phyloP scores from a whole-genome alignment of 2,113 vertebrate species.

The Isichthys henryi region DNA sequence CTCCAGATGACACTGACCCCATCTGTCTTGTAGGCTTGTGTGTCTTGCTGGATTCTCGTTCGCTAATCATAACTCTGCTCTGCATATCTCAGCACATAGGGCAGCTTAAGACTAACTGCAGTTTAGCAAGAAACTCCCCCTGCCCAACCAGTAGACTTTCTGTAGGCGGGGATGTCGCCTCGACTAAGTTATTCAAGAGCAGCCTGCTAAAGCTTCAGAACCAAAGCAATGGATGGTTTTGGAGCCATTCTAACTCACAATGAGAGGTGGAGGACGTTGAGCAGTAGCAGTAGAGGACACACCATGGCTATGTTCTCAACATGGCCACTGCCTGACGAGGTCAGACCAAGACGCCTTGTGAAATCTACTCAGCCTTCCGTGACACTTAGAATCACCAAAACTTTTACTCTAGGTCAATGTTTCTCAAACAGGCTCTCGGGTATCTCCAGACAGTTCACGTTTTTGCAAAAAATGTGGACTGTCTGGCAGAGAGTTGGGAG shows the following conservation, averaged over 20 bases:
- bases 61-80: not conserved
- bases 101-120: not conserved
- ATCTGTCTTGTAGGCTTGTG: not conserved
- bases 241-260: not conserved
- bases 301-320: not conserved
- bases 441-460: not conserved
- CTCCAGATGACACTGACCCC: not conserved
- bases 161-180: not conserved
- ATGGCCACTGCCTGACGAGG: not conserved
- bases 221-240: not conserved
- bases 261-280: not conserved
- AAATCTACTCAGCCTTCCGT: not conserved
- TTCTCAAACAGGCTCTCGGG: not conserved
- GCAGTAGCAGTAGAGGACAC: not conserved
- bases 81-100: not conserved
- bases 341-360: not conserved
- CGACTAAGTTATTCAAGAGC: not conserved
- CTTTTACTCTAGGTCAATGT: not conserved
- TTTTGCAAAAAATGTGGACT: not conserved
- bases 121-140: not conserved
- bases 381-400: not conserved
- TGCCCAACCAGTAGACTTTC: not conserved
- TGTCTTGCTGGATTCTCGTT: not conserved
- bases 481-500: not conserved
- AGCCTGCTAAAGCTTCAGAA: not conserved